Conservation (phyloP, 2,113 vertebrate genomes). For the Dipodomys stephensi region DNA sequence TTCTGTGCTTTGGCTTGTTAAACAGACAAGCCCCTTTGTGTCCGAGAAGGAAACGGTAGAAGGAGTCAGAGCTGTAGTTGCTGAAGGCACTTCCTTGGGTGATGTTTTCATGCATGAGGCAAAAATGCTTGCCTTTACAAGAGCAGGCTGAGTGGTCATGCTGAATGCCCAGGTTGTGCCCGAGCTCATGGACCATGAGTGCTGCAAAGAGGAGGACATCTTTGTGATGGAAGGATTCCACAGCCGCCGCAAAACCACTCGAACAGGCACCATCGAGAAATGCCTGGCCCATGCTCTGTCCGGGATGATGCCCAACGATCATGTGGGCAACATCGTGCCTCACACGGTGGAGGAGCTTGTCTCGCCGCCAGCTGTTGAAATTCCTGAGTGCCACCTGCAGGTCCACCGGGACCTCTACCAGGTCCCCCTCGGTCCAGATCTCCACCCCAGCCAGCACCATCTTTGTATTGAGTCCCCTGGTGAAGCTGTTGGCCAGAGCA, state of each 20-base stretch:
- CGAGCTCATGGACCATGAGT: slow-evolving; percentile 69
- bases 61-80: slow-evolving; percentile 80
- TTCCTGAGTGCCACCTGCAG: slow-evolving; percentile 44
- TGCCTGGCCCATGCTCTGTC: background rate
- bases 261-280: slow-evolving; percentile 72
- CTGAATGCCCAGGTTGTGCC: slow-evolving; percentile 77
- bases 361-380: slow-evolving; percentile 79
- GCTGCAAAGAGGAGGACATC: slow-evolving; percentile 58
- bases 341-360: background rate
- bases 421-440: slow-evolving; percentile 81
- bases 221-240: slow-evolving; percentile 62
- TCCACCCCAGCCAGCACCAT: slow-evolving; percentile 77
- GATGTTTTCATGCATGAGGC: slow-evolving; percentile 75
- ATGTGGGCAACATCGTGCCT: slow-evolving; percentile 75
- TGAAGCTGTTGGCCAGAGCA: slow-evolving; percentile 80
- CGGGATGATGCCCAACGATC: slow-evolving; percentile 47
- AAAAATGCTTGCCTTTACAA: slow-evolving; percentile 57
- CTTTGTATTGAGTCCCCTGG: slow-evolving; percentile 60
- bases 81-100: slow-evolving; percentile 71
- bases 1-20: slow-evolving; percentile 46
- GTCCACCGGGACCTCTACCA: slow-evolving; percentile 28
- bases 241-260: slow-evolving; percentile 33
- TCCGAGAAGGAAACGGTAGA: slow-evolving; percentile 53
- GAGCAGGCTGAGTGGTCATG: slow-evolving; percentile 67
- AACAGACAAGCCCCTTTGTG: slow-evolving; percentile 75